A percentile compares a stretch with the other conserved stretches of the same genome.
Conservation (phyloP, 2,888 invertebrate species). For the Acleris holmiana region DNA sequence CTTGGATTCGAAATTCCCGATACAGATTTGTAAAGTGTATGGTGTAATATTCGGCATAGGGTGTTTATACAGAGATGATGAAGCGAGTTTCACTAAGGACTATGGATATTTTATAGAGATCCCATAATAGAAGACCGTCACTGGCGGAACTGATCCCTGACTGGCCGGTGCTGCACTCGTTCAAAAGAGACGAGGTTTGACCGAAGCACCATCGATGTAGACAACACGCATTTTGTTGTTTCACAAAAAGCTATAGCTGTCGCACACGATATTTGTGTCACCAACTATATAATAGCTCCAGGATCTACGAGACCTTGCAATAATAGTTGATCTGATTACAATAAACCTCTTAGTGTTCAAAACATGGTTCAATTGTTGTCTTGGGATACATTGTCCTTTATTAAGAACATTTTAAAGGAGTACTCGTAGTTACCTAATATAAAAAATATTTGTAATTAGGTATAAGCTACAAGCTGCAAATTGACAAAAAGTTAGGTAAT, state of each 20-base stretch:
- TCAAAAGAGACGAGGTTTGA: slow-evolving; percentile 94
- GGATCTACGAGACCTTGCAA: slow-evolving; percentile 30
- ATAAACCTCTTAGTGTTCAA: too few species aligned
- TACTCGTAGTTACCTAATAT: too few species aligned
- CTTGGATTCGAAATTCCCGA: slow-evolving; percentile 29
- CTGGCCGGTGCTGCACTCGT: slow-evolving; percentile 96
- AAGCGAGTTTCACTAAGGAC: slow-evolving; percentile 56
- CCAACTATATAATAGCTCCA: slow-evolving; percentile 23
- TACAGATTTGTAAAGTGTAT: slow-evolving; percentile 23
- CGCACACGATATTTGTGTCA: slow-evolving; percentile 57
- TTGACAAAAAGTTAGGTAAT: too few species aligned
- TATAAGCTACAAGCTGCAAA: too few species aligned
- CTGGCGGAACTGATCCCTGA: slow-evolving; percentile 98
- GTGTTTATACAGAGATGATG: slow-evolving; percentile 6
- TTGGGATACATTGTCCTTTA: too few species aligned
- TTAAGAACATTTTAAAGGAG: too few species aligned
- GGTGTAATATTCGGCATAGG: slow-evolving; percentile 18
- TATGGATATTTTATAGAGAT: slow-evolving; percentile 81
- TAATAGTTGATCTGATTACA: slow-evolving; percentile 16
- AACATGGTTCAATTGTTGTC: too few species aligned
- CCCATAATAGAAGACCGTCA: slow-evolving; percentile 90
- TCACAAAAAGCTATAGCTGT: slow-evolving; percentile 68
- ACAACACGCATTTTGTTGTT: slow-evolving; percentile 77
- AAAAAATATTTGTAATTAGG: too few species aligned
- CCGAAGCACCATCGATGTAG: slow-evolving; percentile 60